These are phyloP conservation scores for Chironex yamaguchii DNA, from an alignment of 30 jellyfish, hydroid and myxozoan genomes.

Conservation along the genomic window DNA sequence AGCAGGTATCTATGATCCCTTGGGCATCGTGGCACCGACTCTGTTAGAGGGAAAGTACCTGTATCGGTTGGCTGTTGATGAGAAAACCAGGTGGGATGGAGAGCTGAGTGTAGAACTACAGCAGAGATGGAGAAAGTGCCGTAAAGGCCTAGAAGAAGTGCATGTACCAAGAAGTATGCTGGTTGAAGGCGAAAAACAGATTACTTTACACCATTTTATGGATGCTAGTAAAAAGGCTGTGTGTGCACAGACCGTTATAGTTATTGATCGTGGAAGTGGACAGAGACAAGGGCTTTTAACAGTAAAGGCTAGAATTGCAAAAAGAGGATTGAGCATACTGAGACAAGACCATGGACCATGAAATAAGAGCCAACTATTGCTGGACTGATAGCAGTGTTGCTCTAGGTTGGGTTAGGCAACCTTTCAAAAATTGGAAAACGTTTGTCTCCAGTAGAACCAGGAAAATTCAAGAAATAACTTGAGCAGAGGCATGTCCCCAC, in stretches of 20 bases:
- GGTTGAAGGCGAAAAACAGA: slow-evolving; percentile 20
- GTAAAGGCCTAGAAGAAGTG: not conserved
- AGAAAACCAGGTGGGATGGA: slow-evolving; percentile 45
- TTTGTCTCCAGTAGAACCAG: slow-evolving; percentile 26
- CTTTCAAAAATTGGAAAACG: slow-evolving; percentile 32
- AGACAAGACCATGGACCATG: slow-evolving; percentile 58
- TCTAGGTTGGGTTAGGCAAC: slow-evolving; percentile 7
- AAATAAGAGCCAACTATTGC: slow-evolving; percentile 3
- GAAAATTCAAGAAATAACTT: slow-evolving; percentile 16
- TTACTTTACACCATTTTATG: slow-evolving; percentile 50
- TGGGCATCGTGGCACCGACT: slow-evolving; percentile 39
- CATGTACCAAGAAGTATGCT: slow-evolving; percentile 51
- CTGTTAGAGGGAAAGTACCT: slow-evolving; percentile 48
- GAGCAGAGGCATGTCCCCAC: slow-evolving; percentile 4
- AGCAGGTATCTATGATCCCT: slow-evolving; percentile 33
- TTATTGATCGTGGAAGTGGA: slow-evolving; percentile 15
- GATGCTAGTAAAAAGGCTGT: slow-evolving; percentile 65
- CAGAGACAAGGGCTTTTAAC: slow-evolving; percentile 28
- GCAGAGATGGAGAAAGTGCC: slow-evolving; percentile 36
- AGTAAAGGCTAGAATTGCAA: slow-evolving; percentile 45
- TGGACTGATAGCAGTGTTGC: slow-evolving; percentile 73
- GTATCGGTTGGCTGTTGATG: slow-evolving; percentile 55
- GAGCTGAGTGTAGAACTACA: slow-evolving; percentile 36
- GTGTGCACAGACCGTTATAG: slow-evolving; percentile 17
- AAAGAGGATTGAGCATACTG: slow-evolving; percentile 49